Evolutionary conservation across 1,140 invertebrate genomes (phyloP), one percentile per base, ranked within the genome.

Genomic region (Elymnias hypermnestra): DNA sequence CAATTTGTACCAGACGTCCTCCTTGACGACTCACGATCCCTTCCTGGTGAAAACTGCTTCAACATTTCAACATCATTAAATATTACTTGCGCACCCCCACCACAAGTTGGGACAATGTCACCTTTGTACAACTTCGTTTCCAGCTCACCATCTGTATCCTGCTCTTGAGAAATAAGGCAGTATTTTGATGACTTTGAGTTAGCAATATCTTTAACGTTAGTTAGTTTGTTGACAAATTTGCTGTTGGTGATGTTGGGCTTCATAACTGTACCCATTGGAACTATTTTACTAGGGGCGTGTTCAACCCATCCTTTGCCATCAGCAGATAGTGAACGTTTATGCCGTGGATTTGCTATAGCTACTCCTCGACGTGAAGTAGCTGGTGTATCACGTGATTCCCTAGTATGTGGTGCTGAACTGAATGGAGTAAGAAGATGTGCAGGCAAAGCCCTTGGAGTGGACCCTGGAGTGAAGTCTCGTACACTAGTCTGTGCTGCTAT

Each of bases 31-130:
- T 74, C 54, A 2, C 53, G 44, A 1, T 70, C 68, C 15, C 48
- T 54, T 7, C 82, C 89, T 2, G 96, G 96, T 0, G 95, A 96
- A 54, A 90, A 89, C 73, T 98, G 96, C 60, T 92, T 94, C 3
- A 99, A 77, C 53, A 92, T 92, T 85, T 99, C 98, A 1, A 99
- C 93, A 82, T 98, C 98, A 58, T 95, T 95, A 63, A 99, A 98
- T 14, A 98, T 92, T 0, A 99, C 96, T 70, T 98, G 95, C 1
- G 95, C 94, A 0, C 98, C 98, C 5, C 98, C 97, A 8, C 94
- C 94, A 47, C 92, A 92, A 0, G 97, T 98, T 6, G 95, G 95
- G 8, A 98, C 88, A 17, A 99, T 93, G 78, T 98, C 94, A 28
- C 92, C 97, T 89, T 99, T 99, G 63, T 95, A 95, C 23, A 98